phyloP scores from a whole-genome alignment of 2,113 vertebrate species.

The Nipponia nippon region DNA sequence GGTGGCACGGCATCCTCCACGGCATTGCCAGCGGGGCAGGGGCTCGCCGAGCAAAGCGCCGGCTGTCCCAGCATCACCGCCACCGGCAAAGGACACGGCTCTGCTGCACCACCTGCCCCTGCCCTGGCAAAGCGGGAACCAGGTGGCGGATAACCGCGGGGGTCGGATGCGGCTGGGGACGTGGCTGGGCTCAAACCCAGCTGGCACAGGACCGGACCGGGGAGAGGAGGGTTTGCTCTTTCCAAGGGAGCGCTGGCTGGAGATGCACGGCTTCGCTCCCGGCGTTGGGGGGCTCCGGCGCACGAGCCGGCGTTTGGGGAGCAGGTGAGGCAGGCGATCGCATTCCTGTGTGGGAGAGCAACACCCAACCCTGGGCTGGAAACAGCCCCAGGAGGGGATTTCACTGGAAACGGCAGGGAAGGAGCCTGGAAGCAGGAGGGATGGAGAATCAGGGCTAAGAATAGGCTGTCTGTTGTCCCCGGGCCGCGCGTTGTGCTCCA shows the following conservation, averaged over 20 bases:
- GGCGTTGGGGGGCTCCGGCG: background rate
- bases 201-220: fast-evolving
- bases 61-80: background rate
- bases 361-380: background rate
- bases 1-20: background rate
- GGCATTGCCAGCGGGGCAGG: background rate
- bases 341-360: background rate
- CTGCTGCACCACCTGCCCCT: too few relatives aligned
- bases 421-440: background rate
- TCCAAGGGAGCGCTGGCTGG: background rate
- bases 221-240: background rate
- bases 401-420: background rate
- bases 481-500: fast-evolving
- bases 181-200: background rate
- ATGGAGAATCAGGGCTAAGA: background rate
- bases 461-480: too few relatives aligned
- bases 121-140: background rate
- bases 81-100: fast-evolving
- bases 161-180: background rate
- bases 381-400: background rate
- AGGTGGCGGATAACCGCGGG: background rate
- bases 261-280: fast-evolving
- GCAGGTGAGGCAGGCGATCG: background rate
- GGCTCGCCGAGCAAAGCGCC: background rate
- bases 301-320: fast-evolving